Percentiles rank a stretch among this genome's conserved stretches.
These are phyloP conservation scores for Parnassius mnemosyne DNA, from an alignment of 2,888 invertebrate genomes.

Conservation along the genomic window DNA sequence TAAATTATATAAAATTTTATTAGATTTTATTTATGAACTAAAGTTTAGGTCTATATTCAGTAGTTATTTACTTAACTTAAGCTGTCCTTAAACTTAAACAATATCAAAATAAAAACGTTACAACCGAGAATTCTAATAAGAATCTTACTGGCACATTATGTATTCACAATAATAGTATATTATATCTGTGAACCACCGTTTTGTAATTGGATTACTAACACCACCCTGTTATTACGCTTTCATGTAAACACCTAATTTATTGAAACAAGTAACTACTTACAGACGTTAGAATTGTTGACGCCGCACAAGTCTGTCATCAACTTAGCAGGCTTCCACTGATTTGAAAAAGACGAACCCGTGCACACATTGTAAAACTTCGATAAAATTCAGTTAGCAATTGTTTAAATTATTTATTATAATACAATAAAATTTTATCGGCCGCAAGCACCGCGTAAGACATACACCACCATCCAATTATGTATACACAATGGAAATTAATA, in stretches of 20 bases:
- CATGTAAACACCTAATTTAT: conserved; percentile 9
- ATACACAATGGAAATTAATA: conserved; percentile 23
- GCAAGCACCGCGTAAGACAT: conserved; percentile 14
- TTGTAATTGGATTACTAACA: conserved; percentile 26
- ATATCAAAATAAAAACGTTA: background rate
- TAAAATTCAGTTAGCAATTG: conserved; percentile 18
- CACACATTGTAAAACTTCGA: conserved; percentile 12
- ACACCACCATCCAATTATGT: conserved; percentile 16
- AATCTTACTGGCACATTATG: conserved; percentile 10
- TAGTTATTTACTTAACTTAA: no score
- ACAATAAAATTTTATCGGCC: conserved; percentile 12
- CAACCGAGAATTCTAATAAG: conserved; percentile 19
- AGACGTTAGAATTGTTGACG: conserved; percentile 9
- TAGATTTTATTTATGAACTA: background rate
- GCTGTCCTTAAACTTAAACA: background rate
- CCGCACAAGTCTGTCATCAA: conserved; percentile 24
- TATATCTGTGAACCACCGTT: conserved; percentile 8
- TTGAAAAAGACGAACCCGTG: conserved; percentile 12
- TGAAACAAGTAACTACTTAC: conserved; percentile 14
- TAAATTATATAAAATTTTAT: no score
- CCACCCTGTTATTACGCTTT: background rate
- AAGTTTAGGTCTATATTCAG: background rate
- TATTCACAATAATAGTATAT: background rate
- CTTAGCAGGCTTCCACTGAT: conserved; percentile 2
- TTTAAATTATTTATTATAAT: conserved; percentile 18